These are phyloP conservation scores for Pholis gunnellus DNA, from an alignment of 2,113 vertebrate species.

Conservation along the genomic window DNA sequence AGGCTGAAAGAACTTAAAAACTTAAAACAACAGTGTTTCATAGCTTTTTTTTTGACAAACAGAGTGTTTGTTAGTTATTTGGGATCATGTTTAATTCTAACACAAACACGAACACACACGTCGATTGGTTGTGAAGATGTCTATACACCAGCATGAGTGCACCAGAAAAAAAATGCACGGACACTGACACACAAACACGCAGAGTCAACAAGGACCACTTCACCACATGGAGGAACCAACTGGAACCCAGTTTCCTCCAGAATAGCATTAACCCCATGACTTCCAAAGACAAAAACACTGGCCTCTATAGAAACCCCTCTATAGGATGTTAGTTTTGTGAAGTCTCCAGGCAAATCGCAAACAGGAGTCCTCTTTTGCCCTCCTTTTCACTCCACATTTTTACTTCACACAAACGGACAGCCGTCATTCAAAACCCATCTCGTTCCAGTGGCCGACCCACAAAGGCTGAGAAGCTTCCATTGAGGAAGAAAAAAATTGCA, in stretches of 20 bases:
- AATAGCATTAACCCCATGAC: slow-evolving; percentile 71
- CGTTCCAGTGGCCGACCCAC: slow-evolving; percentile 65
- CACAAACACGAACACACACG: slow-evolving; percentile 27
- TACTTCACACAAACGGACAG: slow-evolving; percentile 59
- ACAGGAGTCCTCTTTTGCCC: slow-evolving; percentile 61
- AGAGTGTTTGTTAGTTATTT: not conserved
- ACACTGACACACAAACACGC: slow-evolving; percentile 30
- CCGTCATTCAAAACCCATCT: slow-evolving; percentile 68
- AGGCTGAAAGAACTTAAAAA: not conserved
- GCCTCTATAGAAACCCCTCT: slow-evolving; percentile 68
- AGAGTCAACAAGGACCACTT: slow-evolving; percentile 70
- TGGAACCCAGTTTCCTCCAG: slow-evolving; percentile 51
- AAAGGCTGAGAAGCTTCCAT: slow-evolving; percentile 62
- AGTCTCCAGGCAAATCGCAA: slow-evolving; percentile 67
- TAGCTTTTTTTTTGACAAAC: not conserved
- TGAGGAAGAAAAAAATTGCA: slow-evolving; percentile 31
- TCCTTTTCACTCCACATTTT: slow-evolving; percentile 67
- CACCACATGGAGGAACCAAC: slow-evolving; percentile 49
- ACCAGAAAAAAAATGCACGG: slow-evolving; percentile 6
- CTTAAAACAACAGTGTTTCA: not conserved
- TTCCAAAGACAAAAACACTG: slow-evolving; percentile 67
- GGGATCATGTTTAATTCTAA: slow-evolving; percentile 10
- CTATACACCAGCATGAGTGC: slow-evolving; percentile 15
- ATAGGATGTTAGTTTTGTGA: slow-evolving; percentile 72
- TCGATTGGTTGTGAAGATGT: slow-evolving; percentile 40